phyloP scores from a whole-genome alignment of 2,797 vertebrate species.

The Parotocinclus haroldoi region DNA sequence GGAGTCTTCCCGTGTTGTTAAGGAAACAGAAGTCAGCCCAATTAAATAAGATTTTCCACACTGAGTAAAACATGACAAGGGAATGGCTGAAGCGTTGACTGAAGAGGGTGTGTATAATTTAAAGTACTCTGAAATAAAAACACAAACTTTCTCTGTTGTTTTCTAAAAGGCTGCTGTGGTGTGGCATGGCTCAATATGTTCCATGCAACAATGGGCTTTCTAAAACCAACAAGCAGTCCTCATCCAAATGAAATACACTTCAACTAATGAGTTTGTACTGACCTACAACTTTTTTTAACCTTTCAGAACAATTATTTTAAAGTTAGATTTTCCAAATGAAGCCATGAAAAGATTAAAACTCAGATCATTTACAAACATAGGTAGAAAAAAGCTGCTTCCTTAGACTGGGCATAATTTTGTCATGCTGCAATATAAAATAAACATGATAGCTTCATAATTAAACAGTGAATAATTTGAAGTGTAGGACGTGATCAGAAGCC shows the following conservation, averaged over 20 bases:
- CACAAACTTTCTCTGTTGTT: slow-evolving; percentile 21
- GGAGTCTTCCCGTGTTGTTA: slow-evolving; percentile 54
- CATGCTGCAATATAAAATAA: too few species aligned
- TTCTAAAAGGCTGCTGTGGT: background rate
- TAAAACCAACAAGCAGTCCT: background rate
- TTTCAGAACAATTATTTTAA: too few species aligned
- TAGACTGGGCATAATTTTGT: too few species aligned
- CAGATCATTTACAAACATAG: too few species aligned
- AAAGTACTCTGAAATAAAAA: slow-evolving; percentile 11
- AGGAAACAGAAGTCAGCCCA: slow-evolving; percentile 59
- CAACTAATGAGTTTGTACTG: too few species aligned
- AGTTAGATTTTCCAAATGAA: too few species aligned
- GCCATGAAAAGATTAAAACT: too few species aligned
- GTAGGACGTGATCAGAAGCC: too few species aligned
- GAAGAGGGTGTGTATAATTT: slow-evolving; percentile 15
- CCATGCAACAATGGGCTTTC: background rate
- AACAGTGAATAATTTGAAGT: too few species aligned
- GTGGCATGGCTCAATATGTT: background rate
- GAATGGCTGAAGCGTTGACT: slow-evolving; percentile 28
- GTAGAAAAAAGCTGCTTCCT: too few species aligned
- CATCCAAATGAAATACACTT: background rate
- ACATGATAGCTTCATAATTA: too few species aligned
- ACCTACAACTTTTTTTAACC: too few species aligned
- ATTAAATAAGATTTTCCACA: slow-evolving; percentile 65
- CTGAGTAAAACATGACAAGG: slow-evolving; percentile 48